Percentiles rank a stretch among this genome's conserved stretches.
Evolutionary conservation across 2,797 vertebrate species (phyloP).

Genomic region (Eulemur coronatus): DNA sequence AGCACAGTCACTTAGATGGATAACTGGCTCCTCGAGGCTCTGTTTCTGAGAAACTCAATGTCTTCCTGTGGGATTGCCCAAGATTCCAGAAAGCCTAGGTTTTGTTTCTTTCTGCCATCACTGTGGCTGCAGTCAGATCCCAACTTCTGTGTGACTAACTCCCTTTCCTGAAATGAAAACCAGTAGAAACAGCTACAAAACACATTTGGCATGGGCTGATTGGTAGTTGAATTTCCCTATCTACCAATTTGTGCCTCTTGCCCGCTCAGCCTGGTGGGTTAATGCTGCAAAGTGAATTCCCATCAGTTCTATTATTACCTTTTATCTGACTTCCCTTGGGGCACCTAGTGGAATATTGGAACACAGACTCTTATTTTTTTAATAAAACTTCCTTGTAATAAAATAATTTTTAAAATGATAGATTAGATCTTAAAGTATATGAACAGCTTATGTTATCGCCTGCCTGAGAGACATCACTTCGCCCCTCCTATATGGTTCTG

Average conservation of each 20-base stretch:
- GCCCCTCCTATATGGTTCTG: conserved; percentile 34
- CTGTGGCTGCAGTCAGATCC: conserved; percentile 56
- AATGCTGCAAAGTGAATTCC: conserved; percentile 74
- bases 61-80: conserved; percentile 32
- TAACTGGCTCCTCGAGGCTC: conserved; percentile 1
- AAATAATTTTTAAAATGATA: conserved; percentile 72
- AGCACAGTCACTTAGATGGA: conserved; percentile 47
- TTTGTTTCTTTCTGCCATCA: conserved; percentile 35
- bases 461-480: conserved; percentile 60
- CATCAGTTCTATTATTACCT: conserved; percentile 71
- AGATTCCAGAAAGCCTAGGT: background rate
- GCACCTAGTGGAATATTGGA: conserved; percentile 50
- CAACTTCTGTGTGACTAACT: conserved; percentile 46
- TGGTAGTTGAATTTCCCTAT: background rate
- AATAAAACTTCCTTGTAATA: conserved; percentile 64
- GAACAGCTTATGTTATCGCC: conserved; percentile 71
- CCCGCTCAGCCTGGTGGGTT: conserved; percentile 47
- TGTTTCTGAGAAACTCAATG: conserved; percentile 32
- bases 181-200: background rate
- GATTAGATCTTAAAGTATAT: conserved; percentile 78
- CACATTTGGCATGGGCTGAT: background rate
- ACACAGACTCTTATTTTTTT: conserved; percentile 61
- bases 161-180: conserved; percentile 62
- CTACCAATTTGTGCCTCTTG: conserved; percentile 55
- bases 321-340: conserved; percentile 72